Percentiles rank a stretch among this genome's conserved stretches.
Evolutionary conservation across 2,888 invertebrate genomes (phyloP).

Genomic region (Lepidonotus clava): DNA sequence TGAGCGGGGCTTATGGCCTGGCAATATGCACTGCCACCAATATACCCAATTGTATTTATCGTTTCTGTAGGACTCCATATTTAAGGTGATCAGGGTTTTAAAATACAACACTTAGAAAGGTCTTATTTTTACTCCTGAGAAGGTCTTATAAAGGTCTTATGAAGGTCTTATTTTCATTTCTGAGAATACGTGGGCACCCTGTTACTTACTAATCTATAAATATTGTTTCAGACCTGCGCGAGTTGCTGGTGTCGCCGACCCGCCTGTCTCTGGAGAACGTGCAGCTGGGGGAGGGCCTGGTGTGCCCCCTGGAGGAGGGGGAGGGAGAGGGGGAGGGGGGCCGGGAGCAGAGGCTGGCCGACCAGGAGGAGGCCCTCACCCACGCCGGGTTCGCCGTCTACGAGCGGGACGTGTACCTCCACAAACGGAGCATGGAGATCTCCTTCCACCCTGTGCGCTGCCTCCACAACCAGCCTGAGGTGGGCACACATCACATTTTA

Average conservation of each 20-base stretch:
- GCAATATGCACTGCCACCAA: too few species aligned
- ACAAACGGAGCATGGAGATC: slow-evolving; percentile 68
- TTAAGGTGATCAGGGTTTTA: too few species aligned
- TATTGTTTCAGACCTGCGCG: too few species aligned
- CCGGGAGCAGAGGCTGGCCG: neutral
- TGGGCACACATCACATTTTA: slow-evolving; percentile 52
- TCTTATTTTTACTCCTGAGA: too few species aligned
- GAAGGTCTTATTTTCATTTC: too few species aligned
- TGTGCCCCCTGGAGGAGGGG: neutral
- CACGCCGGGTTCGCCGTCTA: slow-evolving; percentile 68
- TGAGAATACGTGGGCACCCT: too few species aligned
- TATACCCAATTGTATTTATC: too few species aligned
- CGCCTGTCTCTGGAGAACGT: neutral
- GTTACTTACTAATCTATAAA: too few species aligned
- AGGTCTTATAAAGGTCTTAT: too few species aligned
- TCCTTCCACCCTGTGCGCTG: slow-evolving; percentile 67
- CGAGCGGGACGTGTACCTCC: slow-evolving; percentile 68
- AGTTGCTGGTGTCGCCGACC: neutral
- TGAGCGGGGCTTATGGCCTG: too few species aligned
- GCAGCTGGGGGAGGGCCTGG: neutral
- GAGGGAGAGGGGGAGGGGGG: neutral
- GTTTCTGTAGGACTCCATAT: too few species aligned
- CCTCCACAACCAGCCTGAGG: slow-evolving; percentile 70
- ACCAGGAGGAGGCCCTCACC: neutral
- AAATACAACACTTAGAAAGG: too few species aligned